Evolutionary conservation across 1,140 invertebrate genomes (phyloP).

Genomic region (Cherax destructor): DNA sequence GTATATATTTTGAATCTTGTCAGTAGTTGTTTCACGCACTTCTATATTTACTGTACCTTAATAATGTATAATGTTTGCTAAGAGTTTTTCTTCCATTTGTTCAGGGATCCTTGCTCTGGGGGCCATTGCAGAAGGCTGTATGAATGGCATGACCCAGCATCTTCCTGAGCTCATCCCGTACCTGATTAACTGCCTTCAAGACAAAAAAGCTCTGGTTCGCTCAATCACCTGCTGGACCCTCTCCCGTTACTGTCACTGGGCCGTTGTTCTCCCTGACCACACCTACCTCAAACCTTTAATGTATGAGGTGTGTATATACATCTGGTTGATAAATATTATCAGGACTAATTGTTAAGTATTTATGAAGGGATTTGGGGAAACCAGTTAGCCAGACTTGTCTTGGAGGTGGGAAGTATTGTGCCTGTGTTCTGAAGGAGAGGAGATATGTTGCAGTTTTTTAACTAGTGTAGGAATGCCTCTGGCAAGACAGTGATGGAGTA

Average conservation of each 20-base stretch:
- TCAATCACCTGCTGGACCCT: constrained; percentile 99
- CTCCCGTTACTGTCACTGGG: constrained; percentile 98
- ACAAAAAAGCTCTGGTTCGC: constrained; percentile 96
- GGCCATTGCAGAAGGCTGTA: constrained; percentile 99
- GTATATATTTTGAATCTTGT: too few species aligned
- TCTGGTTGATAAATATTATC: too few species aligned
- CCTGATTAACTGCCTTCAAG: constrained; percentile 92
- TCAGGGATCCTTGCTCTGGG: constrained; percentile 91
- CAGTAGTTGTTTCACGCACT: too few species aligned
- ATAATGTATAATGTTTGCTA: background rate
- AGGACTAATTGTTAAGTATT: too few species aligned
- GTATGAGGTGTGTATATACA: constrained; percentile 84
- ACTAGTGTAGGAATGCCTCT: too few species aligned
- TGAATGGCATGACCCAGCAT: constrained; percentile 97
- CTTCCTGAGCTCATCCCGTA: constrained; percentile 97
- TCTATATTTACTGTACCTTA: too few species aligned
- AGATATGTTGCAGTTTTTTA: too few species aligned
- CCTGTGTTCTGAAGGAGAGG: too few species aligned
- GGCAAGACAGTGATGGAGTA: too few species aligned
- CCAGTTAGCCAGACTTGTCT: too few species aligned
- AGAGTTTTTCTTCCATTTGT: background rate
- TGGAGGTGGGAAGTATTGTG: too few species aligned
- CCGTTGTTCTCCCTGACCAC: constrained; percentile 95
- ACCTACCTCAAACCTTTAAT: constrained; percentile 95
- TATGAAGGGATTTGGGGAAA: too few species aligned